Percentiles rank a stretch among this genome's conserved stretches.
Conservation (phyloP, 2,113 vertebrate genomes). For the Pollimyrus isidori region DNA sequence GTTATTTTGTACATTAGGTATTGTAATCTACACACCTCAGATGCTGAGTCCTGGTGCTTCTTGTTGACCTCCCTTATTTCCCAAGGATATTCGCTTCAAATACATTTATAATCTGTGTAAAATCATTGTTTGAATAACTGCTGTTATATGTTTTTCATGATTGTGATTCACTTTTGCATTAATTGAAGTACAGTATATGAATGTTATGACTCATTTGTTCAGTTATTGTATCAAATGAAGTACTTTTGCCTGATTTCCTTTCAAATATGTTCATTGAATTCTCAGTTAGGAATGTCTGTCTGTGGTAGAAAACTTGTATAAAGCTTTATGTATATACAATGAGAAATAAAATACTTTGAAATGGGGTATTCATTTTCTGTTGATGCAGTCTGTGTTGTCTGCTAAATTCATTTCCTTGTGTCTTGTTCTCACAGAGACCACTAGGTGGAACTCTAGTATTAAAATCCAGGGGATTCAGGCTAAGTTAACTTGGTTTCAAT, state of each 20-base stretch:
- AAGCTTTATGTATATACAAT: conserved; percentile 43
- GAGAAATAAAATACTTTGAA: conserved; percentile 49
- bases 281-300: conserved; percentile 35
- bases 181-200: neutral
- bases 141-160: conserved; percentile 1
- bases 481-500: neutral
- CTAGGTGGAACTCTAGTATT: neutral
- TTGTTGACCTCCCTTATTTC: neutral
- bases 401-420: neutral
- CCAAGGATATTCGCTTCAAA: neutral
- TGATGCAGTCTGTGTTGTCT: neutral
- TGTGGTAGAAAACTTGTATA: conserved; percentile 26
- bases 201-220: conserved; percentile 6
- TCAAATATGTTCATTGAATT: conserved; percentile 34
- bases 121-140: neutral
- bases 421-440: neutral
- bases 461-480: neutral
- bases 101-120: neutral
- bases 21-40: neutral
- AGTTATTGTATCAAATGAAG: neutral
- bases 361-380: neutral
- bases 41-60: neutral
- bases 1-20: conserved; percentile 20
- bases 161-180: neutral
- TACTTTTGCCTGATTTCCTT: conserved; percentile 30